These are phyloP conservation scores for Buceros bicornis DNA, from an alignment of 2,797 vertebrate species.

Conservation along the genomic window DNA sequence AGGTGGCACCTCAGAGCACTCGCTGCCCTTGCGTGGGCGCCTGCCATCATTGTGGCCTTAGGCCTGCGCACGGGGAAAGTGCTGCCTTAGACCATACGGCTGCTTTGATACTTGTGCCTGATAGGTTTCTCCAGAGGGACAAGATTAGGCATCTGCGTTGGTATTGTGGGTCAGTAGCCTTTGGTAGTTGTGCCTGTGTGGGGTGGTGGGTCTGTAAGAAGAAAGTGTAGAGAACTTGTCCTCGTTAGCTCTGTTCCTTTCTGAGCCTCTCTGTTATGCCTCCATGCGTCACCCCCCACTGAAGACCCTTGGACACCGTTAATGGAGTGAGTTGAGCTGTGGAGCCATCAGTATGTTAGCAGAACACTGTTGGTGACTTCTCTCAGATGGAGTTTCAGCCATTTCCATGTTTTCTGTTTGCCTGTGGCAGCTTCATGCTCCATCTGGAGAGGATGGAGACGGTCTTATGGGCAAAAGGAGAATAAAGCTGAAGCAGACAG, in stretches of 20 bases:
- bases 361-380: neutral
- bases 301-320: neutral
- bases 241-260: neutral
- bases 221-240: neutral
- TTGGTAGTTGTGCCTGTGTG: neutral
- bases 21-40: neutral
- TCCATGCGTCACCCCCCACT: rapidly evolving
- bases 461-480: neutral
- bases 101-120: rapidly evolving
- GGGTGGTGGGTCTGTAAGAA: neutral
- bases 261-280: neutral
- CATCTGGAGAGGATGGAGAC: neutral
- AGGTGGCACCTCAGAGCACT: neutral
- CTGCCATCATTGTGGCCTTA: neutral
- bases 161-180: neutral
- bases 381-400: neutral
- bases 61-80: rapidly evolving
- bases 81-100: rapidly evolving
- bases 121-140: neutral
- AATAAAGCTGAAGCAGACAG: neutral
- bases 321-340: neutral
- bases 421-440: neutral
- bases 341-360: neutral
- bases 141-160: rapidly evolving
- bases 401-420: rapidly evolving